Conservation (phyloP, 2,113 vertebrate species). For the Chiloscyllium plagiosum region DNA sequence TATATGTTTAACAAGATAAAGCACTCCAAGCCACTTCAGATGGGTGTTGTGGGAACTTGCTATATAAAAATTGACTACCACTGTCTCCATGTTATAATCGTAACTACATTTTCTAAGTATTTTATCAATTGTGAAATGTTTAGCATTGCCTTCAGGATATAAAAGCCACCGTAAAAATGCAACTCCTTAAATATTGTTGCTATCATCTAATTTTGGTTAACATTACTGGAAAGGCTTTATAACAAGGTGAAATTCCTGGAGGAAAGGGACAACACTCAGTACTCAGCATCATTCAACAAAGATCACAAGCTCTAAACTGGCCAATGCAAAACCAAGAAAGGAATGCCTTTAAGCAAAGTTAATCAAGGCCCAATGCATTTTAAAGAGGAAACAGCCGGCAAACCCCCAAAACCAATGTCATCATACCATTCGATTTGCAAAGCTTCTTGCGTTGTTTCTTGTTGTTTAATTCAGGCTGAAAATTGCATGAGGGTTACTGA, state of each 20-base stretch:
- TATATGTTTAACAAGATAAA: too few species aligned
- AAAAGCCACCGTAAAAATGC: neutral
- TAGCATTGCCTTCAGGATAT: neutral
- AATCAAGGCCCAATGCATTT: neutral
- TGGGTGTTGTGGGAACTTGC: neutral
- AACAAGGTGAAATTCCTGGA: neutral
- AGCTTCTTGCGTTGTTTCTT: neutral
- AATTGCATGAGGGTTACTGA: slow-evolving; percentile 4
- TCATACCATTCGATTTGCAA: slow-evolving; percentile 13
- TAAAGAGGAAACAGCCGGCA: neutral
- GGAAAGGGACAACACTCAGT: neutral
- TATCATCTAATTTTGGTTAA: neutral
- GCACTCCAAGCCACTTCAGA: too few species aligned
- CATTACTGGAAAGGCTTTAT: neutral
- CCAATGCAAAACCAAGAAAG: neutral
- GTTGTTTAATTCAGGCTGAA: slow-evolving; percentile 39
- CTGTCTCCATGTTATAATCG: neutral
- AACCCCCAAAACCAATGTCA: slow-evolving; percentile 29
- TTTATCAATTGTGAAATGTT: neutral
- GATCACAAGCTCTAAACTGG: neutral
- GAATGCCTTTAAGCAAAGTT: neutral
- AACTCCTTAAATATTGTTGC: neutral
- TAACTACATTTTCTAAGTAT: neutral
- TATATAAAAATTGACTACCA: neutral
- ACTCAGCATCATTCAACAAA: neutral